Evolutionary conservation across 2,888 invertebrate species (phyloP), one percentile per base, ranked within the genome.

Genomic region (Apodemia mormo): DNA sequence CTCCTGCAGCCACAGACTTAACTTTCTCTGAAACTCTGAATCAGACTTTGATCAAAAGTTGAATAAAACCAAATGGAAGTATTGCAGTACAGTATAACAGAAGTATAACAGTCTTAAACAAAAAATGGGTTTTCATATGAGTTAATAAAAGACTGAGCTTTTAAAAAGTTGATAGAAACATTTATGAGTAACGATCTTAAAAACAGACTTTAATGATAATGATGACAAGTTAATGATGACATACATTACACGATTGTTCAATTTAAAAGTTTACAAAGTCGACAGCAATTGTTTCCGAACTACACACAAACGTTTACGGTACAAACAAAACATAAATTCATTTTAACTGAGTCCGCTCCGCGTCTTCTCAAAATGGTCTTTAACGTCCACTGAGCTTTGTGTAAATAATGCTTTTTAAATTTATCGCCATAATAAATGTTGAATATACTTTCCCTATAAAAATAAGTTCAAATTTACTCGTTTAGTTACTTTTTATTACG

Each of bases 391-490:
- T 83, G 83, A 85, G 92, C 92, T 93, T 91, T 92, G 86, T 86
- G 89, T 89, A 90, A 92, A 92, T 92, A 92, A 91, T 91, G 92
- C 89, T 88, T 85, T 83, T 84, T 82, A 88, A 92, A 93, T 92
- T 93, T 92, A 93, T 92, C 81, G 88, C 86, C 79, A 86, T 89
- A 91, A 92, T 92, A 91, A 92, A 92, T 88, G 90, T 85, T 83
- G 80, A 83, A 84, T 84, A 86, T 87, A 87, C 89, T 87, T 89
- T 90, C 90, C 87, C 87, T 91, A 90, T 88, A 88, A 87, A 87
- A 89, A 90, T 90, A 89, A 90, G 83, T 90, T 89, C 85, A 86
- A 89, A 90, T 91, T 90, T 89, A 89, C 85, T 79, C 82, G 79
- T 78, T 79, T 73, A 72, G 75, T 80, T 86, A 83, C 81, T 82